phyloP scores from a whole-genome alignment of 2,113 vertebrate species.

The Carollia perspicillata region DNA sequence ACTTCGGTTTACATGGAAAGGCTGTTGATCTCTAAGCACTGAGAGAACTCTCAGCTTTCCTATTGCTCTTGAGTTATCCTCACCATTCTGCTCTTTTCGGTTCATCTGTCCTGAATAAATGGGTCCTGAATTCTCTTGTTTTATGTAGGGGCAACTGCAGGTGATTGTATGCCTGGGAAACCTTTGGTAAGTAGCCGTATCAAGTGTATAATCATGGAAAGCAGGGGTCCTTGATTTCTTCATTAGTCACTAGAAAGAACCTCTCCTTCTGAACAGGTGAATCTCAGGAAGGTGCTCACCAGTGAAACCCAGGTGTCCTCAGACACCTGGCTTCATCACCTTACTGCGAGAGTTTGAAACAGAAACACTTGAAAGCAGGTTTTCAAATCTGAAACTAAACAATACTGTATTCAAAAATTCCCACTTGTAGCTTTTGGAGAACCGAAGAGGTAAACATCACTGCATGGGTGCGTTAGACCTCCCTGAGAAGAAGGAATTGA shows the following conservation, averaged over 20 bases:
- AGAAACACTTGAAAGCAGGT: background rate
- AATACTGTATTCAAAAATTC: background rate
- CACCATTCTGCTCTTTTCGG: background rate
- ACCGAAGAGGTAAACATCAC: background rate
- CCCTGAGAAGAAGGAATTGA: background rate
- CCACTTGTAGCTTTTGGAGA: background rate
- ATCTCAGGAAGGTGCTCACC: background rate
- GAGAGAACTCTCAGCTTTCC: background rate
- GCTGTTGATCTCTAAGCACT: slow-evolving; percentile 6
- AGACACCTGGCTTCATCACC: background rate
- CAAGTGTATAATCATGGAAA: background rate
- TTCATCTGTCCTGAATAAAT: background rate
- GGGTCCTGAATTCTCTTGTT: background rate
- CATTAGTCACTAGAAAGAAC: background rate
- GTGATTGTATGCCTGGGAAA: background rate
- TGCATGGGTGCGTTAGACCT: background rate
- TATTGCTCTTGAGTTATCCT: background rate
- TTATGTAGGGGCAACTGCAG: background rate
- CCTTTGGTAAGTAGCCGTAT: background rate
- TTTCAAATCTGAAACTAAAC: background rate
- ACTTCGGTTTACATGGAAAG: background rate
- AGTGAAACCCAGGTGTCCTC: background rate
- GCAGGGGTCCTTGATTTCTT: background rate
- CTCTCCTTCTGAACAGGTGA: background rate
- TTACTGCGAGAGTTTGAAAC: background rate